phyloP scores from a whole-genome alignment of 2,888 invertebrate species.

The Pardosa pseudoannulata region DNA sequence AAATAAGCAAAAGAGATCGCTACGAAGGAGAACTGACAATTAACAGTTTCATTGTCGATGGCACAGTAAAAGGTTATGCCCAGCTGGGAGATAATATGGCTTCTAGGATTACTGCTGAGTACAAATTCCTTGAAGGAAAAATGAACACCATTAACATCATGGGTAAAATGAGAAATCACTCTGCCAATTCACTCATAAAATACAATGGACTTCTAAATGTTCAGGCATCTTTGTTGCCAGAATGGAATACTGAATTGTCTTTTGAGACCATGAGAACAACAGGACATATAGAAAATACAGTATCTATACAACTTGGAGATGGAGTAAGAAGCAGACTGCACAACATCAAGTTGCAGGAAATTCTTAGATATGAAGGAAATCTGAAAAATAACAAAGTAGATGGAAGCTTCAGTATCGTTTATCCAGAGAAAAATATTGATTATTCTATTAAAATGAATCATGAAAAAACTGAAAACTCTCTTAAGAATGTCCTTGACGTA shows the following conservation, averaged over 20 bases:
- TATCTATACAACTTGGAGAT: slow-evolving; percentile 60
- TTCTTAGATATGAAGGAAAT: slow-evolving; percentile 60
- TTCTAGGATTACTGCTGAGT: slow-evolving; percentile 68
- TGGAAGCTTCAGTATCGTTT: slow-evolving; percentile 41
- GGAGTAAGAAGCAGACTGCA: slow-evolving; percentile 63
- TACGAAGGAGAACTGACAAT: slow-evolving; percentile 70
- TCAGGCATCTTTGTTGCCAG: slow-evolving; percentile 65
- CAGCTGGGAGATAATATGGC: slow-evolving; percentile 62
- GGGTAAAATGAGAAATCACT: slow-evolving; percentile 68
- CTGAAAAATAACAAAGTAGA: slow-evolving; percentile 56
- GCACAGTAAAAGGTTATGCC: slow-evolving; percentile 67
- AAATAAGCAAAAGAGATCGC: slow-evolving; percentile 50
- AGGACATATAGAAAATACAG: slow-evolving; percentile 69
- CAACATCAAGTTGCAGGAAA: slow-evolving; percentile 64
- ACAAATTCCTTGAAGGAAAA: slow-evolving; percentile 57
- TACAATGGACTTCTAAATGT: slow-evolving; percentile 61
- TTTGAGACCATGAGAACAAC: slow-evolving; percentile 70
- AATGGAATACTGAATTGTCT: slow-evolving; percentile 62
- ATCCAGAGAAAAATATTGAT: slow-evolving; percentile 67
- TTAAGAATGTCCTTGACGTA: slow-evolving; percentile 48
- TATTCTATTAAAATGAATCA: slow-evolving; percentile 55
- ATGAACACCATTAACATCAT: slow-evolving; percentile 61
- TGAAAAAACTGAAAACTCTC: slow-evolving; percentile 52
- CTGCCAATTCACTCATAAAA: slow-evolving; percentile 59
- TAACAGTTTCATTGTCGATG: slow-evolving; percentile 54